Evolutionary conservation across 2,888 invertebrate genomes (phyloP).

Genomic region (Leistus spinibarbis): DNA sequence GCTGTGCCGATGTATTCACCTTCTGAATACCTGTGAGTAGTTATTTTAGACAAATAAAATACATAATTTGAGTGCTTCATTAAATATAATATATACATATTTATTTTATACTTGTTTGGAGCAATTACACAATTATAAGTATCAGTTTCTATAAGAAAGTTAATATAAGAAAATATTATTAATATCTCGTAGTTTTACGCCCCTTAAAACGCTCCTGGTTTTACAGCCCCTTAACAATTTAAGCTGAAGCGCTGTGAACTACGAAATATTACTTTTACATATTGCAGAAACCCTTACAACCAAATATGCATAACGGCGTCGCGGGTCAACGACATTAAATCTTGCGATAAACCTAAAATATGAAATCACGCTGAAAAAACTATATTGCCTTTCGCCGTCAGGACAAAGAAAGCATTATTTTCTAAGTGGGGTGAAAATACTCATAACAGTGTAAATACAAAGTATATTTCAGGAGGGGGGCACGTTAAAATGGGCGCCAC

Average conservation of each 20-base stretch:
- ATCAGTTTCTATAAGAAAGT: too few relatives aligned
- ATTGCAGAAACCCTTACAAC: background rate
- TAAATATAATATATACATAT: too few relatives aligned
- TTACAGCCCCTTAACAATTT: background rate
- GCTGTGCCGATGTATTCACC: too few relatives aligned
- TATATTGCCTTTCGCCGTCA: background rate
- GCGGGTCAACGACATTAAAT: background rate
- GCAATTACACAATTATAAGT: too few relatives aligned
- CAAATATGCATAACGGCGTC: too few relatives aligned
- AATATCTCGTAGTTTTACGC: too few relatives aligned
- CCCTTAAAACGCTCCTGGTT: background rate
- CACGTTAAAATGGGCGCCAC: background rate
- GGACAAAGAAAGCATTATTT: background rate
- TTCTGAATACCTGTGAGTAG: too few relatives aligned
- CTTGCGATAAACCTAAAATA: background rate
- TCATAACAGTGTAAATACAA: background rate
- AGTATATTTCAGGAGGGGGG: background rate
- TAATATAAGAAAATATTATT: too few relatives aligned
- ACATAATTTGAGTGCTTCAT: too few relatives aligned
- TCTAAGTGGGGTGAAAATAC: background rate
- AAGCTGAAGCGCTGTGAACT: background rate
- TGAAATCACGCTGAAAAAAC: background rate
- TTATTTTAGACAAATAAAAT: too few relatives aligned
- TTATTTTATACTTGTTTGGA: too few relatives aligned
- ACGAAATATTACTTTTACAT: background rate